phyloP scores from a whole-genome alignment of 1,140 invertebrate genomes.

The Drosophila oshimai region DNA sequence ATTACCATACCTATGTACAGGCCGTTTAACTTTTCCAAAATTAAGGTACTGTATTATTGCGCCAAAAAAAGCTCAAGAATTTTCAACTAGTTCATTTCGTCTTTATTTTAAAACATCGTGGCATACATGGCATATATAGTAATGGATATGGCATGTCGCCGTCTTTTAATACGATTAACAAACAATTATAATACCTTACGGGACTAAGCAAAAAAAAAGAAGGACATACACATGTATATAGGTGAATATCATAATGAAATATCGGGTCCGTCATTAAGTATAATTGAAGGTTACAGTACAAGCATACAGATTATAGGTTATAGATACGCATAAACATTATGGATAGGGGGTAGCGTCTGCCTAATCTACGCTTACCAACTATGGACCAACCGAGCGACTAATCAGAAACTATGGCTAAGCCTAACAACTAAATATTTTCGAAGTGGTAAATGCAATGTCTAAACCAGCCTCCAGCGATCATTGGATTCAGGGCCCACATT shows the following conservation, averaged over 20 bases:
- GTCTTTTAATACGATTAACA: slow-evolving; percentile 28
- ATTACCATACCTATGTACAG: too few species aligned
- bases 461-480: slow-evolving; percentile 5
- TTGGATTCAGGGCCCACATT: slow-evolving; percentile 27
- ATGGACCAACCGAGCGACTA: slow-evolving; percentile 61
- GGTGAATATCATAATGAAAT: slow-evolving; percentile 10
- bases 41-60: neutral
- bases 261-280: slow-evolving; percentile 25
- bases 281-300: slow-evolving; percentile 9
- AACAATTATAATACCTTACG: slow-evolving; percentile 25
- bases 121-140: slow-evolving; percentile 9
- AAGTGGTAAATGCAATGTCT: slow-evolving; percentile 57
- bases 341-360: slow-evolving; percentile 9
- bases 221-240: neutral
- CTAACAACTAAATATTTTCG: slow-evolving; percentile 45
- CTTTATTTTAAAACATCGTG: slow-evolving; percentile 53
- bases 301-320: slow-evolving; percentile 3
- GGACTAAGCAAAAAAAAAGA: slow-evolving; percentile 36
- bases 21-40: too few species aligned
- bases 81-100: slow-evolving; percentile 28
- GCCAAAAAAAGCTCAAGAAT: neutral
- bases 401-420: slow-evolving; percentile 28
- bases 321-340: neutral
- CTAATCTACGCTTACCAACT: slow-evolving; percentile 50
- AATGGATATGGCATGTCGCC: slow-evolving; percentile 3